Base-by-base conservation (phyloP, 1,140 invertebrate species). In the Cryptotermes secundus region DNA sequence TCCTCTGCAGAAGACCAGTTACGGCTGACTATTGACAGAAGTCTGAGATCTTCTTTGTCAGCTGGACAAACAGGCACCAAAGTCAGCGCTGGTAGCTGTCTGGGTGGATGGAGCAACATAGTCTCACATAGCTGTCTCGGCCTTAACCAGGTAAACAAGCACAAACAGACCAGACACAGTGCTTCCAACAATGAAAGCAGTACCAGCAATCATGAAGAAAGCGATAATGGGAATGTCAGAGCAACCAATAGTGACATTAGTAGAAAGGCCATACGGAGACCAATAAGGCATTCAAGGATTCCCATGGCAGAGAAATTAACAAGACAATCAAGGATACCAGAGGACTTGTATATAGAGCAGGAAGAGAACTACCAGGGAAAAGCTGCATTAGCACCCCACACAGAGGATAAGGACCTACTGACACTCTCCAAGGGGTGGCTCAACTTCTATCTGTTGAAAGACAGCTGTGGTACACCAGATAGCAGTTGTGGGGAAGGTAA, bases 1-100 rank as follows among this genome's bases (percentile, higher is more conserved):
- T 91, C 90, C 12, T 89, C 89, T n/a, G 88, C 86, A 72, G 90
- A 90, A 38, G 88, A 88, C 31, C 79, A 81, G 38, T 16, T 12
- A 49, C 26, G 45, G 22, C 53, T 65, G 22, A 12, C 31, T 7
- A 38, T 9, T 45, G 80, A 72, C 59, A 72, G 59, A 31, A 49
- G 45, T 3, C 45, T 22, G 22, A 26, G 31, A 45, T 0, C 38
- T 1, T 34, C 81, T 22, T 26, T 45, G 38, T 26, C 42, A 45
- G 49, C 38, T 53, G 38, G 81, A 45, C 34, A n/a, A 31, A 42
- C 38, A n/a, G 16, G 31, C 19, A 81, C 24, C 24, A 81, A 81
- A 81, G 38, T 34, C 35, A 24, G 35, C 22, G 26, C n/a, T 45
- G 81, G 31, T 53, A 82, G 14, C 31, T 6, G 26, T 45, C 59